These are phyloP conservation scores for Halocynthia aurantium DNA, from an alignment of 23 tunicate genomes.

Conservation along the genomic window DNA sequence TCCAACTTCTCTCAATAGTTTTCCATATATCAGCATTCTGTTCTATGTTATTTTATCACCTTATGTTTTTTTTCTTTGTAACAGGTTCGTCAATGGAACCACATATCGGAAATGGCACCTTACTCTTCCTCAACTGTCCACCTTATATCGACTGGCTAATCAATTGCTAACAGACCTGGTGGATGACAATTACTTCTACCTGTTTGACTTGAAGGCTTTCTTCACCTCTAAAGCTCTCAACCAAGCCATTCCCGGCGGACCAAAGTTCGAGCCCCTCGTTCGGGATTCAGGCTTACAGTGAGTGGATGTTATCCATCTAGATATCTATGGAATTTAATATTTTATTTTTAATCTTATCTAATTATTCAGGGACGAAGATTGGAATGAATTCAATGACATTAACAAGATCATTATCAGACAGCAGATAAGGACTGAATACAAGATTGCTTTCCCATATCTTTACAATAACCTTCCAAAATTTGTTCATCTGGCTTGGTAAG, in stretches of 20 bases:
- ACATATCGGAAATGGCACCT: slow-evolving; percentile 91
- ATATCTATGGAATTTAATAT: neutral
- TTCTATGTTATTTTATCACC: neutral
- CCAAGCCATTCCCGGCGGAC: slow-evolving; percentile 99
- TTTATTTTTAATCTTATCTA: neutral
- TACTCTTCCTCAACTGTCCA: slow-evolving; percentile 69
- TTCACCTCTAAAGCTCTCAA: slow-evolving; percentile 98
- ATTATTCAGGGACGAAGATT: slow-evolving; percentile 86
- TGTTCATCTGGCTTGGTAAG: slow-evolving; percentile 97
- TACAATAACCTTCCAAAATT: slow-evolving; percentile 96
- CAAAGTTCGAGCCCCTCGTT: slow-evolving; percentile 97
- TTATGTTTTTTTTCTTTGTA: neutral
- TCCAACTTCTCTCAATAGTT: no score
- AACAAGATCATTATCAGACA: slow-evolving; percentile 98
- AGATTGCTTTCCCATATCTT: slow-evolving; percentile 95
- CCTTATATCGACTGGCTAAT: slow-evolving; percentile 91
- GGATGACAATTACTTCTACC: slow-evolving; percentile 94
- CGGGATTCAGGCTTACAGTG: slow-evolving; percentile 82
- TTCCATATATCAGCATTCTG: no score
- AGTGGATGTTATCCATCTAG: slow-evolving; percentile 11
- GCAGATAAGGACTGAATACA: slow-evolving; percentile 95
- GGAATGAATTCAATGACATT: slow-evolving; percentile 99
- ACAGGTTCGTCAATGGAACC: slow-evolving; percentile 87
- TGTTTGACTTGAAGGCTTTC: slow-evolving; percentile 94
- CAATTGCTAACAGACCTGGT: slow-evolving; percentile 95